Evolutionary conservation across 2,113 vertebrate genomes (phyloP).

Genomic region (Anguilla rostrata): DNA sequence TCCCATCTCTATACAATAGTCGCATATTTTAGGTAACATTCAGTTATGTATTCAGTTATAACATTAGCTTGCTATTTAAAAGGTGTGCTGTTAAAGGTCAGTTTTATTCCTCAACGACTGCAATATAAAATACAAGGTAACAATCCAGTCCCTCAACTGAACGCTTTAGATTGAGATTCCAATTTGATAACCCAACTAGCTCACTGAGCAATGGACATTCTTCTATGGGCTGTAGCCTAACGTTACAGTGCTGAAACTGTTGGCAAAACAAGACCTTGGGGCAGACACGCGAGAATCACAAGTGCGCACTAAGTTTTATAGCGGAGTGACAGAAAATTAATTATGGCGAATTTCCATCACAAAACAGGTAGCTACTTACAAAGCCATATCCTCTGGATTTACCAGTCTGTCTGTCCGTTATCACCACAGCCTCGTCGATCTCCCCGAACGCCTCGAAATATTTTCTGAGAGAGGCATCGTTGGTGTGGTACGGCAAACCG

Average conservation of each 20-base stretch:
- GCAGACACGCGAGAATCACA: background rate
- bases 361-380: constrained; percentile 70
- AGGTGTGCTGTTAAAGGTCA: background rate
- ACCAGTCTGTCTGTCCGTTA: constrained; percentile 92
- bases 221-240: background rate
- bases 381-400: constrained; percentile 95
- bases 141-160: background rate
- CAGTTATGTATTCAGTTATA: no score
- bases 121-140: background rate
- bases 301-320: background rate
- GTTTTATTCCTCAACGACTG: background rate
- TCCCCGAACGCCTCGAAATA: constrained; percentile 93
- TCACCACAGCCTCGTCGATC: constrained; percentile 94
- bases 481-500: constrained; percentile 91
- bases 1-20: background rate
- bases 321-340: background rate
- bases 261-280: background rate
- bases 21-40: background rate
- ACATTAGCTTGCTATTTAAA: no score
- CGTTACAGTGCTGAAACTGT: background rate
- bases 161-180: background rate
- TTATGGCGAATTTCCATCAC: background rate
- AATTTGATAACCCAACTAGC: background rate
- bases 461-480: constrained; percentile 86
- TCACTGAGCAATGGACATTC: background rate